A percentile compares a stretch with the other conserved stretches of the same genome.
Conservation (phyloP, 1,140 invertebrate species). For the Cydia splendana region DNA sequence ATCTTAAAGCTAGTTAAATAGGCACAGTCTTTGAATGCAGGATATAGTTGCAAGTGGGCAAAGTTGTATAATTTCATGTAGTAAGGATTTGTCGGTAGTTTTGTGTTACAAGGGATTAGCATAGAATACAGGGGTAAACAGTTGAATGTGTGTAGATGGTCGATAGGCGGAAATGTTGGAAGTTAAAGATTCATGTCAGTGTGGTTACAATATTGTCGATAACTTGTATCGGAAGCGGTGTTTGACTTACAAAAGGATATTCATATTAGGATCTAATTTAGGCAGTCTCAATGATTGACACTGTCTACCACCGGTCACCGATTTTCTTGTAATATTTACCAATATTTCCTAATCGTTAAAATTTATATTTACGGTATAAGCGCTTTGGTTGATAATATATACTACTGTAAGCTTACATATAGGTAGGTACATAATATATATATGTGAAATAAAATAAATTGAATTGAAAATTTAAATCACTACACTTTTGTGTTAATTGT, state of each 20-base stretch:
- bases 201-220: not conserved
- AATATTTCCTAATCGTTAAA: too few species aligned
- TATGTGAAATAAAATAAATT: too few species aligned
- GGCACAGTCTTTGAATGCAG: not conserved
- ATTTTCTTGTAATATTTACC: too few species aligned
- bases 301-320: too few species aligned
- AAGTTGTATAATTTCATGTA: not conserved
- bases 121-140: not conserved
- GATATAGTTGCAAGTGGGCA: not conserved
- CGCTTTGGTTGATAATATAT: too few species aligned
- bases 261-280: not conserved
- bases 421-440: too few species aligned
- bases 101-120: slow-evolving; percentile 1
- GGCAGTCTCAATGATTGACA: too few species aligned
- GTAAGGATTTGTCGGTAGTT: slow-evolving; percentile 17
- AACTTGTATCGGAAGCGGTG: not conserved
- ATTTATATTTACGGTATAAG: too few species aligned
- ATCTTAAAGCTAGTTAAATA: not conserved
- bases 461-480: too few species aligned
- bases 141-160: slow-evolving; percentile 4
- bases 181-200: not conserved
- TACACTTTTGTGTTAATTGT: too few species aligned
- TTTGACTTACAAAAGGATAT: not conserved
- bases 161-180: slow-evolving; percentile 1
- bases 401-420: too few species aligned